Conservation (phyloP, 1,140 invertebrate species). For the Cyclina sinensis region DNA sequence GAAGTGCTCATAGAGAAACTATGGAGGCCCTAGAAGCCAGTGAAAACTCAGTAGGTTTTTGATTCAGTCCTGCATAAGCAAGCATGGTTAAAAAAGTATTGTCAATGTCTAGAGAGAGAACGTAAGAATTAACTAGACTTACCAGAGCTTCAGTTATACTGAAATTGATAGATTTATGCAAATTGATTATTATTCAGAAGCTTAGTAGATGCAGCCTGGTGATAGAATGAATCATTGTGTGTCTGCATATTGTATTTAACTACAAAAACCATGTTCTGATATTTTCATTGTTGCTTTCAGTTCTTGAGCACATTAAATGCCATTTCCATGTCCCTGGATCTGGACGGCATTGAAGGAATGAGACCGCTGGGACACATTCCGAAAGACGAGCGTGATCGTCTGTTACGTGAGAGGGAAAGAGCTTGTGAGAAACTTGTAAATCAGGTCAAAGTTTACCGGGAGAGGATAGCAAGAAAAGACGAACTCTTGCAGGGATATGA, state of each 20-base stretch:
- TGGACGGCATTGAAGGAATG: constrained; percentile 81
- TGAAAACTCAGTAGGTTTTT: constrained; percentile 85
- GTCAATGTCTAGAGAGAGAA: no score
- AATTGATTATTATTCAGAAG: no score
- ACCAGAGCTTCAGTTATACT: no score
- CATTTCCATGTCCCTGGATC: constrained; percentile 79
- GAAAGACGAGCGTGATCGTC: constrained; percentile 82
- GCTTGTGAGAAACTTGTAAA: constrained; percentile 77
- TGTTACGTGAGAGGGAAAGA: constrained; percentile 78
- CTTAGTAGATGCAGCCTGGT: no score
- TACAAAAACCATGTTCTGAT: no score
- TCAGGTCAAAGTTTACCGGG: constrained; percentile 80
- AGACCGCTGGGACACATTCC: constrained; percentile 85
- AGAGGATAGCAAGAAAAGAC: constrained; percentile 85
- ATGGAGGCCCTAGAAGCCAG: constrained; percentile 84
- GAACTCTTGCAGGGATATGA: constrained; percentile 85
- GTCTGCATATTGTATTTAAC: no score
- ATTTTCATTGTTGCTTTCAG: constrained; percentile 76
- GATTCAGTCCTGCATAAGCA: no score
- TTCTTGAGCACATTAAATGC: constrained; percentile 81
- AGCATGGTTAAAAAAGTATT: no score
- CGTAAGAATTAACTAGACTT: no score
- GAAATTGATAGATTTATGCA: no score
- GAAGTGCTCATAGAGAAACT: constrained; percentile 85
- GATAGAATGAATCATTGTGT: no score